phyloP scores from a whole-genome alignment of 2,797 vertebrate genomes.

The Cirrhinus mrigala region DNA sequence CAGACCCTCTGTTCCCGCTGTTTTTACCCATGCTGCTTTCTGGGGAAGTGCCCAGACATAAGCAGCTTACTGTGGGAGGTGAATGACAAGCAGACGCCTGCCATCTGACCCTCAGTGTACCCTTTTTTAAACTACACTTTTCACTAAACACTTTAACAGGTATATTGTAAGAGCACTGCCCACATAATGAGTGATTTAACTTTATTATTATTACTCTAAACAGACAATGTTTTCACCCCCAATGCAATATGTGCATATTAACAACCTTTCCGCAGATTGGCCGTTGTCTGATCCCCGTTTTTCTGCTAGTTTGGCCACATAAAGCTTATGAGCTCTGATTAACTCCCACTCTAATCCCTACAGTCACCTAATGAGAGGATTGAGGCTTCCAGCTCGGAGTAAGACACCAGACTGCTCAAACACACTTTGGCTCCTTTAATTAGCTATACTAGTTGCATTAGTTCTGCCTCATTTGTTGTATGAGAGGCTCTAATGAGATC shows the following conservation, averaged over 20 bases:
- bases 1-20: slow-evolving; percentile 7
- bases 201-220: neutral
- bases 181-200: neutral
- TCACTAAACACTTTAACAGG: neutral
- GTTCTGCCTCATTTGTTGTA: slow-evolving; percentile 72
- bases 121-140: neutral
- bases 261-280: slow-evolving; percentile 33
- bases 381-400: slow-evolving; percentile 64
- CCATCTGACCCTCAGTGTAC: slow-evolving; percentile 57
- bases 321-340: slow-evolving; percentile 66
- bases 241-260: neutral
- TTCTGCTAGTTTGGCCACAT: slow-evolving; percentile 54
- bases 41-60: slow-evolving; percentile 68
- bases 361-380: slow-evolving; percentile 69
- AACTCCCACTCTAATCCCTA: slow-evolving; percentile 70
- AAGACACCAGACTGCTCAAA: slow-evolving; percentile 62
- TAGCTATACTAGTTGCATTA: slow-evolving; percentile 76
- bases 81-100: slow-evolving; percentile 49
- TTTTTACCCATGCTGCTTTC: slow-evolving; percentile 33
- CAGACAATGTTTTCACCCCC: slow-evolving; percentile 3
- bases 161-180: neutral
- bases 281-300: slow-evolving; percentile 37
- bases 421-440: slow-evolving; percentile 58
- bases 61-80: slow-evolving; percentile 72
- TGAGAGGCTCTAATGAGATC: slow-evolving; percentile 66